Conservation (phyloP, 2,113 vertebrate genomes). For the Sakesphorus luctuosus region DNA sequence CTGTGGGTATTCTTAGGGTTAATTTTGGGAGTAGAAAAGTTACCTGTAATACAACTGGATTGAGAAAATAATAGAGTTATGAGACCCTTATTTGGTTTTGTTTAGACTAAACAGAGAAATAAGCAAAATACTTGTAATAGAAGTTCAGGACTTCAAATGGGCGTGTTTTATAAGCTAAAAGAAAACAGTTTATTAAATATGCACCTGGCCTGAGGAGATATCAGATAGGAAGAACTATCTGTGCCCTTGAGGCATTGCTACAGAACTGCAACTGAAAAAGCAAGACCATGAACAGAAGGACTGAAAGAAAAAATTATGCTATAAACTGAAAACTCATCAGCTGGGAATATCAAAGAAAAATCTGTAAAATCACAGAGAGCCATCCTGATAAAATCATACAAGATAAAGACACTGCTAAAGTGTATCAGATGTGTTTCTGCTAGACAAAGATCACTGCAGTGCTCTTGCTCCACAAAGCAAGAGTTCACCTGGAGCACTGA, state of each 20-base stretch:
- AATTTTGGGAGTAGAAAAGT: background rate
- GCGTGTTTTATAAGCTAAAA: background rate
- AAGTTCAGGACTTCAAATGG: background rate
- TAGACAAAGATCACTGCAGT: background rate
- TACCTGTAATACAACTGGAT: background rate
- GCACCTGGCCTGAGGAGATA: background rate
- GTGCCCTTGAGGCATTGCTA: background rate
- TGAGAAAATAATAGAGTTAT: background rate
- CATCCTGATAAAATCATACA: background rate
- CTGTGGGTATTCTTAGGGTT: background rate
- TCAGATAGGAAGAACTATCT: background rate
- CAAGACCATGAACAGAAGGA: background rate
- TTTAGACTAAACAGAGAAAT: background rate
- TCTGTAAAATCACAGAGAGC: background rate
- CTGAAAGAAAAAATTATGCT: background rate
- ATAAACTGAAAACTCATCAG: background rate
- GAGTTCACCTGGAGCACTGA: background rate
- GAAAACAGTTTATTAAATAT: background rate
- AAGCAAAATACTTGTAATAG: background rate
- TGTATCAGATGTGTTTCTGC: background rate
- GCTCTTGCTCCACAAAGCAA: background rate
- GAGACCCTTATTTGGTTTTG: background rate
- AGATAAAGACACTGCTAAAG: background rate
- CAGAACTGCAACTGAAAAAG: background rate
- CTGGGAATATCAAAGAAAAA: background rate